Evolutionary conservation across 2,888 invertebrate species (phyloP).

Genomic region (Chironomus tentans): DNA sequence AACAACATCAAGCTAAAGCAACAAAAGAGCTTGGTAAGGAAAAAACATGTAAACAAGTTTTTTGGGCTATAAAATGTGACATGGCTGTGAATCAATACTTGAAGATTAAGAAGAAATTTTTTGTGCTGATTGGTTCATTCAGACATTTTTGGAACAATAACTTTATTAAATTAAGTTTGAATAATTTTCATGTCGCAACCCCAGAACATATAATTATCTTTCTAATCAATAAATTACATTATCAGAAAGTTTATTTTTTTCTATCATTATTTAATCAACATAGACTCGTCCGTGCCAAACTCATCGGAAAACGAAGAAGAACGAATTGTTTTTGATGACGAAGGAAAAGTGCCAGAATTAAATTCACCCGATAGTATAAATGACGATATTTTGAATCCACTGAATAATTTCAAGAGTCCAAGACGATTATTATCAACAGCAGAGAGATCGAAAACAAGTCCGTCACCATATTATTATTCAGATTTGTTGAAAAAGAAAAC

Average conservation of each 20-base stretch:
- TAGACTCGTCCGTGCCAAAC: constrained; percentile 48
- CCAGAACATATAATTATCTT: background rate
- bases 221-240: constrained; percentile 1
- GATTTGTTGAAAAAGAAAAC: constrained; percentile 52
- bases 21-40: constrained; percentile 18
- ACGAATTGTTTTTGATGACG: constrained; percentile 36
- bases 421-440: constrained; percentile 34
- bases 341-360: constrained; percentile 45
- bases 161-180: no score
- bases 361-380: constrained; percentile 63
- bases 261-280: constrained; percentile 15
- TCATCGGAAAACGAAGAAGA: constrained; percentile 49
- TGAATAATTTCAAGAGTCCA: constrained; percentile 42
- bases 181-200: constrained; percentile 18
- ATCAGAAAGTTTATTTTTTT: background rate
- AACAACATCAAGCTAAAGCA: background rate
- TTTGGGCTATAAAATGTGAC: background rate
- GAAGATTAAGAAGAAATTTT: background rate
- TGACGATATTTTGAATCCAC: constrained; percentile 44
- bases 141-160: no score
- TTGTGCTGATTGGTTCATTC: no score
- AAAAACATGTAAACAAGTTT: no score
- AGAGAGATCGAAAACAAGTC: constrained; percentile 49
- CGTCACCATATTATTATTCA: constrained; percentile 76
- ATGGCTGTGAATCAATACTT: background rate